phyloP scores from a whole-genome alignment of 2,888 invertebrate species.

The Leucania comma region DNA sequence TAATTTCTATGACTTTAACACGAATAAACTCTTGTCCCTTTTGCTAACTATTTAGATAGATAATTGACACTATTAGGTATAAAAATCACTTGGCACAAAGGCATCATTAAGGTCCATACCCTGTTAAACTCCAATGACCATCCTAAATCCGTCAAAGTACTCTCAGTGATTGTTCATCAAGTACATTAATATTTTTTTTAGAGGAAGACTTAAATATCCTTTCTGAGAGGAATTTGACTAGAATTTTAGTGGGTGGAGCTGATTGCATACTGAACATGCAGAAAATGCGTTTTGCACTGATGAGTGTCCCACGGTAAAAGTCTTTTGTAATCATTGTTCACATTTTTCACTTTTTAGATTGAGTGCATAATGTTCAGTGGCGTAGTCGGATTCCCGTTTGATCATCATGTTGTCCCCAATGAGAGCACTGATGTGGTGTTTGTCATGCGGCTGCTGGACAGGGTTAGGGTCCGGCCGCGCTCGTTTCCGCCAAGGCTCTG shows the following conservation, averaged over 20 bases:
- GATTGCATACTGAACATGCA: constrained; percentile 71
- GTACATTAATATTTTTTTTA: constrained; percentile 69
- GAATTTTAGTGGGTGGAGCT: constrained; percentile 85
- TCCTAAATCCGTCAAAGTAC: constrained; percentile 86
- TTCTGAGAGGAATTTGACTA: constrained; percentile 89
- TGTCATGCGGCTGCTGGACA: constrained; percentile 79
- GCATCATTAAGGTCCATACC: constrained; percentile 89
- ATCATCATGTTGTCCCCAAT: constrained; percentile 88
- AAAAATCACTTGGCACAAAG: constrained; percentile 91
- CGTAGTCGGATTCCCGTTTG: constrained; percentile 86
- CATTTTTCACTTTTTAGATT: constrained; percentile 90
- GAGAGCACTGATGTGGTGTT: constrained; percentile 89
- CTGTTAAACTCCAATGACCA: constrained; percentile 86
- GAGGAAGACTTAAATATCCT: constrained; percentile 84
- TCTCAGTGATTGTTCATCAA: constrained; percentile 80
- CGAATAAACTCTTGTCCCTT: constrained; percentile 84
- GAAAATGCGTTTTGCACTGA: constrained; percentile 73
- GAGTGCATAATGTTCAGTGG: constrained; percentile 85
- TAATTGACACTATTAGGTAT: constrained; percentile 89
- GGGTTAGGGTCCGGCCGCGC: constrained; percentile 80
- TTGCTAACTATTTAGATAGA: constrained; percentile 84
- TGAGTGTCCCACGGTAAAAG: constrained; percentile 72
- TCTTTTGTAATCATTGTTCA: constrained; percentile 85
- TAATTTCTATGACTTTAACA: constrained; percentile 84
- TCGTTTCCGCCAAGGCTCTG: constrained; percentile 88